Evolutionary conservation across 2,113 vertebrate species (phyloP).

Genomic region (Puntigrus tetrazona): DNA sequence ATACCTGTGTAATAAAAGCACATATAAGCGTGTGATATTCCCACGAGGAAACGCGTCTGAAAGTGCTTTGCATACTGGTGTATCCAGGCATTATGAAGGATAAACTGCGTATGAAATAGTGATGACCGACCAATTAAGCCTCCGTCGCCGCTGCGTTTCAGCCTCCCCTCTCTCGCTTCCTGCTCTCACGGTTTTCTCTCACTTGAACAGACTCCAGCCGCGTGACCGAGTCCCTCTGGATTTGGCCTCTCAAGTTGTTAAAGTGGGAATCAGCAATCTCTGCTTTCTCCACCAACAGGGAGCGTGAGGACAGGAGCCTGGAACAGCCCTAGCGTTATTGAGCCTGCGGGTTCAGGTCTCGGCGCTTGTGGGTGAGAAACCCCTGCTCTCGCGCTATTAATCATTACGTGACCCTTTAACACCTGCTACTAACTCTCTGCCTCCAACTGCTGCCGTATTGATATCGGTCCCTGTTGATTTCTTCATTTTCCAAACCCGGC

Average conservation of each 20-base stretch:
- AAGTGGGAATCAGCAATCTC: constrained; percentile 75
- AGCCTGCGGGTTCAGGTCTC: constrained; percentile 71
- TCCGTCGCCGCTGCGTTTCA: constrained; percentile 62
- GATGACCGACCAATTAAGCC: constrained; percentile 85
- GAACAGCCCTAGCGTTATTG: constrained; percentile 56
- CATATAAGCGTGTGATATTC: background rate
- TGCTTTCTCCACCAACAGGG: constrained; percentile 60
- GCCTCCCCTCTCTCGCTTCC: background rate
- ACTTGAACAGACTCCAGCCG: constrained; percentile 66
- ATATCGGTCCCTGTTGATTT: constrained; percentile 89
- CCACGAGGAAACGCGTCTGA: constrained; percentile 26
- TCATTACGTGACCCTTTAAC: constrained; percentile 77
- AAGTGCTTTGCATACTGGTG: constrained; percentile 10
- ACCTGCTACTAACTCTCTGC: constrained; percentile 75
- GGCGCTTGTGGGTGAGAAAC: constrained; percentile 77
- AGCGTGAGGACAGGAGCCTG: constrained; percentile 24
- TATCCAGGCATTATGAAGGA: constrained; percentile 73
- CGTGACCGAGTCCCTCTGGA: constrained; percentile 77
- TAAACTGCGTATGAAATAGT: constrained; percentile 80
- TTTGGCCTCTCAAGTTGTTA: constrained; percentile 69
- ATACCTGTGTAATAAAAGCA: background rate
- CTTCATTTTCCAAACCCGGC: constrained; percentile 82
- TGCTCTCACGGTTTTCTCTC: constrained; percentile 49
- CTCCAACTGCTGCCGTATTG: constrained; percentile 80
- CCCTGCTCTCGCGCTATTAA: constrained; percentile 77